Conservation (phyloP, 1,140 invertebrate species). For the Hyles vespertilio region DNA sequence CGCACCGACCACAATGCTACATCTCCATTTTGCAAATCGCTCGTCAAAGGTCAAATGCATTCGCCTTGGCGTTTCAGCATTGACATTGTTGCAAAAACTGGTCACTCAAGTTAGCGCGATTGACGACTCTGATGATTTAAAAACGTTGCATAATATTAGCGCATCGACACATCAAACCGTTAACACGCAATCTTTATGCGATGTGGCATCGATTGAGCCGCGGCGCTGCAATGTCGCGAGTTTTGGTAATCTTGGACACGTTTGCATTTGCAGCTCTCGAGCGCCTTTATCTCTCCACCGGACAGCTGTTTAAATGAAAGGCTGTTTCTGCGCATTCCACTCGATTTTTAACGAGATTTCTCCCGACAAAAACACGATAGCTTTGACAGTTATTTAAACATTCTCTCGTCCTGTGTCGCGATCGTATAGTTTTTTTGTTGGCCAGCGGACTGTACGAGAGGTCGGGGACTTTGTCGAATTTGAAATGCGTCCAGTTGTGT, state of each 20-base stretch:
- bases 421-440: conserved; percentile 27
- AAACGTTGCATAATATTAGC: too few relatives aligned
- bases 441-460: conserved; percentile 26
- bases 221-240: not conserved
- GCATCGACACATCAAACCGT: not conserved
- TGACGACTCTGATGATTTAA: conserved; percentile 10
- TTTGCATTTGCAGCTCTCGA: conserved; percentile 49
- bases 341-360: conserved; percentile 54
- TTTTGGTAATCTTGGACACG: conserved; percentile 43
- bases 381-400: conserved; percentile 59
- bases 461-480: conserved; percentile 30
- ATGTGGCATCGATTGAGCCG: conserved; percentile 10
- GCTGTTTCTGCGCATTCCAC: conserved; percentile 49
- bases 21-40: conserved; percentile 38
- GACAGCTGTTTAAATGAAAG: conserved; percentile 57
- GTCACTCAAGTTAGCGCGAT: conserved; percentile 24
- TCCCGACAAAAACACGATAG: conserved; percentile 43
- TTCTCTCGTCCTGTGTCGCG: conserved; percentile 37
- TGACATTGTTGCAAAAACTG: conserved; percentile 34
- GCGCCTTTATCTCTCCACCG: conserved; percentile 42
- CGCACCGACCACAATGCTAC: not conserved
- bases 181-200: not conserved
- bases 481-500: conserved; percentile 18
- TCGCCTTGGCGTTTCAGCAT: conserved; percentile 24
- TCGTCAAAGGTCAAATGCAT: conserved; percentile 36